phyloP scores from a whole-genome alignment of 2,888 invertebrate genomes.

The Amphipoea lucens region DNA sequence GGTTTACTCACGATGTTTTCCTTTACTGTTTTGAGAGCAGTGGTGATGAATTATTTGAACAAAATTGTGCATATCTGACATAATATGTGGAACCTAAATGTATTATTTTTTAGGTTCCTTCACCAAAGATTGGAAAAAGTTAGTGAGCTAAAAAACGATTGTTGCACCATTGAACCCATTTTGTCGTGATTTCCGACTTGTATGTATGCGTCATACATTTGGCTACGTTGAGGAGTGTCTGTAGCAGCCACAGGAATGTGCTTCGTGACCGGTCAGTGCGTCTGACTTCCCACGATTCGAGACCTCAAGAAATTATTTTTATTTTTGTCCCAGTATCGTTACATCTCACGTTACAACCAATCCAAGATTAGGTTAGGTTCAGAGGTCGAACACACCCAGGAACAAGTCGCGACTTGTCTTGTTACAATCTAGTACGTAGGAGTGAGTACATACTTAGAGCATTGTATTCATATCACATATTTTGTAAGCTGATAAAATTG shows the following conservation, averaged over 20 bases:
- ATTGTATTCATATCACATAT: conserved; percentile 32
- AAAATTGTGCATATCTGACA: not conserved
- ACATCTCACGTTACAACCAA: conserved; percentile 68
- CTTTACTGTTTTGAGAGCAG: not conserved
- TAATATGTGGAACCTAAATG: not conserved
- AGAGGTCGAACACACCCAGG: conserved; percentile 75
- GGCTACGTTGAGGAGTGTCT: conserved; percentile 25
- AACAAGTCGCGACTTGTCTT: conserved; percentile 62
- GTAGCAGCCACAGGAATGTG: conserved; percentile 68
- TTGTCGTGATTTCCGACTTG: conserved; percentile 5
- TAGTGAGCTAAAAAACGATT: not conserved
- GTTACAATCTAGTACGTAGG: conserved; percentile 28
- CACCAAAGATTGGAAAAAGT: not conserved
- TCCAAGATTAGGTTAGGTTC: conserved; percentile 68
- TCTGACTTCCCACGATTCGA: conserved; percentile 62
- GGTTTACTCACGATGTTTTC: not conserved
- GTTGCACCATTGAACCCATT: conserved; percentile 11
- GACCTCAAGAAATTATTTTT: conserved; percentile 69
- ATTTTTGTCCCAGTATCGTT: conserved; percentile 62
- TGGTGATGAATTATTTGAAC: not conserved
- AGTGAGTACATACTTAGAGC: not conserved
- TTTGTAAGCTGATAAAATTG: conserved; percentile 23
- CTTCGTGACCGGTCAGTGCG: conserved; percentile 70
- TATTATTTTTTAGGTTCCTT: not conserved
- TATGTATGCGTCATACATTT: conserved; percentile 42